Evolutionary conservation across 1,140 invertebrate genomes (phyloP), one percentile per base, ranked within the genome.

Genomic region (Drosophila ogumai): DNA sequence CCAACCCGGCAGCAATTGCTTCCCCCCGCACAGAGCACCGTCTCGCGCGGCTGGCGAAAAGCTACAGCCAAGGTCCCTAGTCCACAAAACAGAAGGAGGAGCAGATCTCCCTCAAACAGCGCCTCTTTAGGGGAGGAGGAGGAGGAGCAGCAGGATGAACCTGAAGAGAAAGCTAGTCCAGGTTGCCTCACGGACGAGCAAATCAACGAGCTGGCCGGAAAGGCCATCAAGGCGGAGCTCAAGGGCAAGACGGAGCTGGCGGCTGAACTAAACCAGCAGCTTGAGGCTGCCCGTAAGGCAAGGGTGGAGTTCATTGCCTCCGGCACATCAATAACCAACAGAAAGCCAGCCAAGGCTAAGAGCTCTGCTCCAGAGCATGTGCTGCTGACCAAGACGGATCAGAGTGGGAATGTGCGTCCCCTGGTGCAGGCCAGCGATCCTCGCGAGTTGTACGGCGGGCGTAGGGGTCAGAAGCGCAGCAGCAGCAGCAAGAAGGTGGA

Each of bases 211-310:
- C 87, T 99, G 12, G 97, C 95, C 22, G 97, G 98, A 15, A 98
- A 96, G 93, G 95, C 98, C 67, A 93, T 99, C 0, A 98, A 98
- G 94, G 98, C 98, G 32, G 97, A 99, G 94, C 95, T 98, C 71
- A 95, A 98, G 93, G 98, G 97, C 43, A 96, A 99, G 92, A 92
- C 91, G 57, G 94, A 94, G 73, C 86, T 96, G 57, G 95, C 95
- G 3, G 81, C 91, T 34, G 94, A 97, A 85, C 93, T 99, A 7
- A 97, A 97, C 93, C 63, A 85, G 7, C 95, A 98, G 93, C 92
- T 98, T 43, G 95, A 97, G 69, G 93, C 93, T 28, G 96, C 97
- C 0, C 94, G 95, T 80, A 93, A 95, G 80, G 93, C 92, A 47
- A 93, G 94, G 17, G 94, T 94, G 44, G 86, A 92, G 63, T 78